These are phyloP conservation scores for Erythrolamprus reginae DNA, from an alignment of 2,113 vertebrate genomes.

Conservation along the genomic window DNA sequence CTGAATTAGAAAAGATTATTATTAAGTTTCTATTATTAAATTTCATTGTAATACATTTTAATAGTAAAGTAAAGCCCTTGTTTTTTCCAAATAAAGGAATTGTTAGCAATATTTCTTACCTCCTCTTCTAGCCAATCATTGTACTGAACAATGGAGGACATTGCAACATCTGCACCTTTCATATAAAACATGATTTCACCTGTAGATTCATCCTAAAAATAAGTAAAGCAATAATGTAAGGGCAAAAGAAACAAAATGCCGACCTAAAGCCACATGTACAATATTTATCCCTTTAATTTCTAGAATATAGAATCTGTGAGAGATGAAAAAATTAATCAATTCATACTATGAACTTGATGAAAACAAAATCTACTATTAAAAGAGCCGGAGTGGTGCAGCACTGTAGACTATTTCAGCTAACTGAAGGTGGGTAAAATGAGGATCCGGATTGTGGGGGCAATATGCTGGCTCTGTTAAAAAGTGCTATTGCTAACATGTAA, in stretches of 20 bases:
- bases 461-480: too few species aligned
- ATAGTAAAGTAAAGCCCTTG: neutral
- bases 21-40: neutral
- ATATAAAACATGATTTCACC: constrained; percentile 96
- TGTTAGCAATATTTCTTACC: constrained; percentile 65
- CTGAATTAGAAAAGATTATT: neutral
- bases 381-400: too few species aligned
- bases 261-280: neutral
- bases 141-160: constrained; percentile 95
- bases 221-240: neutral
- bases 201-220: constrained; percentile 83
- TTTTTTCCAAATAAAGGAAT: neutral
- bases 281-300: neutral
- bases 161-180: constrained; percentile 96
- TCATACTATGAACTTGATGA: neutral
- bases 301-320: neutral
- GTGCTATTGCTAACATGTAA: too few species aligned
- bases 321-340: neutral
- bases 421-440: too few species aligned
- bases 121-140: constrained; percentile 98
- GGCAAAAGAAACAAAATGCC: neutral
- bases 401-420: too few species aligned
- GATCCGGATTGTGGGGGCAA: too few species aligned
- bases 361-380: neutral
- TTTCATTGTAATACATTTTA: neutral